Base-by-base conservation (phyloP, 2,113 vertebrate genomes). In the Cichladusa arquata region DNA sequence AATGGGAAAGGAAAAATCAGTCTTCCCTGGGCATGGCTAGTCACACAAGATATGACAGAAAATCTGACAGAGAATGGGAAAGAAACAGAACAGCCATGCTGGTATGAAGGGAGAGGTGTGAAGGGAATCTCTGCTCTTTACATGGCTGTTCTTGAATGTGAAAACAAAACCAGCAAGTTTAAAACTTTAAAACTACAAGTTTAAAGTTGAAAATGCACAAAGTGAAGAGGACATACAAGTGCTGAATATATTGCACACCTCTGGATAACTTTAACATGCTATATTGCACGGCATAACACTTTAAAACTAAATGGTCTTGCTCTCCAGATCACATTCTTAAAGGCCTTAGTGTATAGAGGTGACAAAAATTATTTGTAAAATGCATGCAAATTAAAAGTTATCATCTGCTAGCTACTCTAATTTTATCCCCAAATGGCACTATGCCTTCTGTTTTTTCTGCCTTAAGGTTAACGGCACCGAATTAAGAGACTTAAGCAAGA, bases 401-500 rank as follows among this genome's bases (percentile, higher is more conserved):
- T 95, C 81, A 89, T 92, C 78, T 85, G 81, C 47, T 92, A 91
- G 54, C 19, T 72, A 62, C 69, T 92, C 93, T 57, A 57, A 85
- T 84, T 92, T 86, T 84, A 76, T 90, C 78, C 86, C 81, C 62
- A 94, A 85, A 80, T 70, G 78, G 74, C 62, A 65, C 20, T 47
- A 14, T 85, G 70, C 70, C 66, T 91, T 87, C 48, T 77, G 0
- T 77, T 79, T 94, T 87, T 92, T 34, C 79, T 69, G 38, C 64
- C 79, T 78, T 85, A 78, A 95, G 81, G 66, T 93, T 95, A 90
- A 90, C 64, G 60, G 26, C 34, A 70, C 15, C 0, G 0, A 94
- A 88, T 79, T 93, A 95, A 90, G 44, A 92, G 23, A 86, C 38
- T 82, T 86, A 80, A 94, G 64, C 79, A 93, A 95, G 90, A 90